Conservation (phyloP, 2,888 invertebrate genomes). For the Liodrosophila aerea region DNA sequence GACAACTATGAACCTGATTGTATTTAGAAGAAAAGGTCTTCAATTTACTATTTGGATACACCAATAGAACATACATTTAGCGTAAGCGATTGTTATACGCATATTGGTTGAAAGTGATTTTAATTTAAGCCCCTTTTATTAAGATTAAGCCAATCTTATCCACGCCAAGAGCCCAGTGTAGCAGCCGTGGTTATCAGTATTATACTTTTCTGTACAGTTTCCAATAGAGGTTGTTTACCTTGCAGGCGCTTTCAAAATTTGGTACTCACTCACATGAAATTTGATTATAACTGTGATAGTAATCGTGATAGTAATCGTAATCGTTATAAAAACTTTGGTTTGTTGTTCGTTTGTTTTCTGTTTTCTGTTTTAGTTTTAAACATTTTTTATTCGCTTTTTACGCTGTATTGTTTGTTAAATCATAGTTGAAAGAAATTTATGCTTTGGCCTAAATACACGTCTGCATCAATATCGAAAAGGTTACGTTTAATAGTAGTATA, state of each 20-base stretch:
- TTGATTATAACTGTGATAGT: constrained; percentile 16
- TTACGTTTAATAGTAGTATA: constrained; percentile 53
- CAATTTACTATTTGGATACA: too few species aligned
- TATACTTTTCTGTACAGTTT: constrained; percentile 13
- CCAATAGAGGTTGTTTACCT: constrained; percentile 38
- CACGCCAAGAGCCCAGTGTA: too few species aligned
- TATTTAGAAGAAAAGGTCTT: too few species aligned
- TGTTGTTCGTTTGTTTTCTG: constrained; percentile 49
- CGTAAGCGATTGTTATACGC: too few species aligned
- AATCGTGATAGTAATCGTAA: constrained; percentile 33
- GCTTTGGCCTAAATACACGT: constrained; percentile 72
- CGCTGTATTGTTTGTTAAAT: constrained; percentile 11
- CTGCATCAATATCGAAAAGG: constrained; percentile 63
- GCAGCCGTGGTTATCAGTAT: too few species aligned
- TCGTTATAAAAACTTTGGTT: constrained; percentile 55
- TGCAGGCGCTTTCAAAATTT: constrained; percentile 34
- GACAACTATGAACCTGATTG: too few species aligned
- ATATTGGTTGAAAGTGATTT: too few species aligned
- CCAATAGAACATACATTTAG: too few species aligned
- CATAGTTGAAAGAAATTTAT: constrained; percentile 49
- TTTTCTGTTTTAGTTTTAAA: constrained; percentile 10
- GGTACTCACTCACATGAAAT: constrained; percentile 12
- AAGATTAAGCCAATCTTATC: too few species aligned
- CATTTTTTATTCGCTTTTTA: too few species aligned
- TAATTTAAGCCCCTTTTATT: too few species aligned